Conservation (phyloP, 2,113 vertebrate genomes). For the Zosterops hypoxanthus region DNA sequence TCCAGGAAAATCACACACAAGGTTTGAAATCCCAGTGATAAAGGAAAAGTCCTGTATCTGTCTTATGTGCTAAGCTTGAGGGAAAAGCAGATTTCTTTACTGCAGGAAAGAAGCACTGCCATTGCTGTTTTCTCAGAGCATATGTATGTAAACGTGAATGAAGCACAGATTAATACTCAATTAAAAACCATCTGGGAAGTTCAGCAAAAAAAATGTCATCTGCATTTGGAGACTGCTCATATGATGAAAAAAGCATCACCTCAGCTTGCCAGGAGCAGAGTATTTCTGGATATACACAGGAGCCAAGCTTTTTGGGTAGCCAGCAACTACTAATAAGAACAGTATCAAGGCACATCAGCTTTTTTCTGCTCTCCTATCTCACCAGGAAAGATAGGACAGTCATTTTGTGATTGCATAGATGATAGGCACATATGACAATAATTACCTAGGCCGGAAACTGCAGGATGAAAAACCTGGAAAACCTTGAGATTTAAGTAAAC, state of each 20-base stretch:
- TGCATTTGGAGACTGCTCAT: background rate
- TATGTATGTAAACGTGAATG: accelerated
- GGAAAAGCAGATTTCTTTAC: background rate
- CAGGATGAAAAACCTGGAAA: background rate
- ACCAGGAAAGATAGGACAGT: background rate
- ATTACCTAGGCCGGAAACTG: background rate
- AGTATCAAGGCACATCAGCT: background rate
- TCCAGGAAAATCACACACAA: background rate
- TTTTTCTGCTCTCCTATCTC: background rate
- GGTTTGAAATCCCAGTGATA: background rate
- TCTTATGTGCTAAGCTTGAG: background rate
- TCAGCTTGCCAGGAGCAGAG: background rate
- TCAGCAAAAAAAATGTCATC: background rate
- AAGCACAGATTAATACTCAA: background rate
- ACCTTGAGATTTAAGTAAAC: background rate
- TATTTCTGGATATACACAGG: background rate
- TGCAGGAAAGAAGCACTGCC: background rate
- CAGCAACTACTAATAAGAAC: background rate
- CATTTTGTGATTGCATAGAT: background rate
- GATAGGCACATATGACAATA: background rate
- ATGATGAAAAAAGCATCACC: background rate
- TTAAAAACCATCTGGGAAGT: background rate
- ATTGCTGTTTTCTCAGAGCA: background rate
- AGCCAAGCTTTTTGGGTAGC: background rate
- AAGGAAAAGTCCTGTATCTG: background rate